Evolutionary conservation across 2,113 vertebrate genomes (phyloP).

Genomic region (Vimba vimba): DNA sequence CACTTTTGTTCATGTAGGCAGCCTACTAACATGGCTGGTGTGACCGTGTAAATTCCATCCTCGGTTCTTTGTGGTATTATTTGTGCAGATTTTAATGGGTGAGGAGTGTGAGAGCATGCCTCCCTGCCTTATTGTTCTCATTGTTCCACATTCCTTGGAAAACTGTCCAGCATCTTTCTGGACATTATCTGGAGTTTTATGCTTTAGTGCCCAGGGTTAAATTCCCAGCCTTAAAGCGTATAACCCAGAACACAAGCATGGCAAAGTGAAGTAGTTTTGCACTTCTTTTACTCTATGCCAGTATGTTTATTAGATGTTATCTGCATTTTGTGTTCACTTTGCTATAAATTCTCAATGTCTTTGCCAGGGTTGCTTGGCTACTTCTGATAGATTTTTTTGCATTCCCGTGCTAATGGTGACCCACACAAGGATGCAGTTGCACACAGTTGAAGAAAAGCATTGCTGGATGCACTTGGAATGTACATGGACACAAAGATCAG

Average conservation of each 20-base stretch:
- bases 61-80: conserved; percentile 31
- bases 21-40: conserved; percentile 13
- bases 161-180: conserved; percentile 35
- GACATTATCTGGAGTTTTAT: conserved; percentile 4
- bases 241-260: neutral
- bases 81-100: conserved; percentile 30
- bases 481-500: neutral
- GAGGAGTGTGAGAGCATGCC: conserved; percentile 21
- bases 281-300: neutral
- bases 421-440: neutral
- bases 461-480: neutral
- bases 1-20: conserved; percentile 33
- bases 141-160: conserved; percentile 21
- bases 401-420: neutral
- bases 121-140: conserved; percentile 32
- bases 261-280: neutral
- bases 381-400: neutral
- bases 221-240: neutral
- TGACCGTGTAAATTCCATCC: conserved; percentile 13
- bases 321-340: neutral
- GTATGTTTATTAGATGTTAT: neutral
- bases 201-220: neutral
- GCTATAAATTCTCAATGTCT: neutral
- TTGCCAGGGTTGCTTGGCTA: neutral
- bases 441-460: neutral